Percentiles rank a stretch among this genome's conserved stretches.
These are phyloP conservation scores for Netelia inedita DNA, from an alignment of 2,888 invertebrate species.

Conservation along the genomic window DNA sequence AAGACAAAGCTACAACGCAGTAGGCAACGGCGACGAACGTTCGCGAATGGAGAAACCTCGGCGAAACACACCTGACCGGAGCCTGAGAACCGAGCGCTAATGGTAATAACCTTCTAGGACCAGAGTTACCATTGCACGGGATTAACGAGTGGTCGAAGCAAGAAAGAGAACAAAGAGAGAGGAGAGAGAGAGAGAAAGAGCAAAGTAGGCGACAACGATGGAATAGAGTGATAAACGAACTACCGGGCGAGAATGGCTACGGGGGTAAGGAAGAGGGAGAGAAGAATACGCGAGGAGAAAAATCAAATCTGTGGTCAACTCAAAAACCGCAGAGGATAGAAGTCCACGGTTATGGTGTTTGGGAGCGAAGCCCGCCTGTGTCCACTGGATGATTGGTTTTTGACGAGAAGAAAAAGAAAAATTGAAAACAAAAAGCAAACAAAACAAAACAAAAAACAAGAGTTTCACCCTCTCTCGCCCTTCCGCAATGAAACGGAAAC, in stretches of 20 bases:
- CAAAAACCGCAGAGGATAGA: constrained; percentile 40
- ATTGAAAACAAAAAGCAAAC: no score
- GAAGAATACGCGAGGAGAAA: background rate
- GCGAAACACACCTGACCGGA: constrained; percentile 55
- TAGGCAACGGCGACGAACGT: constrained; percentile 47
- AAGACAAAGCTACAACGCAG: constrained; percentile 10
- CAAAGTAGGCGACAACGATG: constrained; percentile 21
- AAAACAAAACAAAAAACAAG: constrained; percentile 16
- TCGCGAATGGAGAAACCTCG: constrained; percentile 48
- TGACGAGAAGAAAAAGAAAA: constrained; percentile 20
- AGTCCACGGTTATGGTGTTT: background rate
- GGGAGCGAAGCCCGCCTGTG: background rate
- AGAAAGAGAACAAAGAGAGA: constrained; percentile 1
- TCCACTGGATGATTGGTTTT: constrained; percentile 54
- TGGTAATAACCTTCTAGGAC: constrained; percentile 61
- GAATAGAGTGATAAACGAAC: constrained; percentile 54
- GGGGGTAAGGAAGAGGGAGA: background rate
- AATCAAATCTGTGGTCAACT: constrained; percentile 49
- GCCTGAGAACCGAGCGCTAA: constrained; percentile 52
- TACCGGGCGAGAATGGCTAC: constrained; percentile 2
- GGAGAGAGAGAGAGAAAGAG: background rate
- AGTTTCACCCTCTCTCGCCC: constrained; percentile 2
- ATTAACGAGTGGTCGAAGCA: constrained; percentile 56
- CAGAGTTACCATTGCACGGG: constrained; percentile 41
- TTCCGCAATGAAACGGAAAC: constrained; percentile 29